Evolutionary conservation across 2,888 invertebrate species (phyloP), one percentile per base, ranked within the genome.

Genomic region (Entomobrya multifasciata): DNA sequence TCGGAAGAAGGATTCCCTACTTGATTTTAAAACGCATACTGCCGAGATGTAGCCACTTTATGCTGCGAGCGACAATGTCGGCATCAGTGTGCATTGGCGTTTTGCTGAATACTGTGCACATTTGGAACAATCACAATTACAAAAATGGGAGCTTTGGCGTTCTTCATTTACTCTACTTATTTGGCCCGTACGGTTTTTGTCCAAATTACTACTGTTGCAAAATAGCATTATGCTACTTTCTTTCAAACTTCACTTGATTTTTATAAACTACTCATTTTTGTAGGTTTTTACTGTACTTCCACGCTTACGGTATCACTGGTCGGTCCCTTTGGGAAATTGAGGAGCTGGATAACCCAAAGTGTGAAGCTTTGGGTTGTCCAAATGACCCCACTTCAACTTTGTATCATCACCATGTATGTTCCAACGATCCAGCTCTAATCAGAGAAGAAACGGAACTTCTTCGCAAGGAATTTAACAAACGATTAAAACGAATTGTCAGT

Each of bases 401-500:
- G 5, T 80, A 86, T 52, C 82, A 88, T 44, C 88, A 89, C 74
- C 91, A 91, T 62, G 81, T 89, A 13, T 90, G 90, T 65, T 89
- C 89, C 36, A 86, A 83, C 49, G 88, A 90, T 47, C 88, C 90
- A 0, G 82, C 79, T 44, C 67, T 87, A 27, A 90, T 91, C 20
- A 79, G 90, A n/a, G 95, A 95, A 1, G 99, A 99, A 93, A 97
- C 98, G 52, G 96, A 97, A 88, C 94, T 94, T 55, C 92, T 99
- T 8, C 95, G 96, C 89, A 95, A 95, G 44, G 98, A 98, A 93
- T 98, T 99, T 92, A 98, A 98, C 92, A 94, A 95, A 89, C 94
- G 98, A 49, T 94, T 98, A 92, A 98, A 97, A 93, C 96, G 97
- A 93, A 96, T 98, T 83, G 93, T 99, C 1, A 97, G 96, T 92